Conservation (phyloP, 2,797 vertebrate genomes). For the Meda fulgida region DNA sequence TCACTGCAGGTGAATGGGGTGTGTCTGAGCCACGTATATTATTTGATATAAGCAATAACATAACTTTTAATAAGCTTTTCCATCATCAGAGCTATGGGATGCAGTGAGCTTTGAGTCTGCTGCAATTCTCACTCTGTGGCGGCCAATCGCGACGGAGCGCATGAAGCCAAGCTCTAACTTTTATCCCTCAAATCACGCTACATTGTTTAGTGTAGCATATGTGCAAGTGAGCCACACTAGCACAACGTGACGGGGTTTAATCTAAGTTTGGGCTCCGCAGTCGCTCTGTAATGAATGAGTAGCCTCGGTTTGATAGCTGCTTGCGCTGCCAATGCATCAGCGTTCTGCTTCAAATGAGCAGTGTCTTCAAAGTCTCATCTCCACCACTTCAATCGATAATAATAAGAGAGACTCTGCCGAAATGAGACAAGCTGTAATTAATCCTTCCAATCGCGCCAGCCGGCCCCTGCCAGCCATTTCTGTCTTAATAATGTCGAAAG, state of each 20-base stretch:
- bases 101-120: conserved; percentile 14
- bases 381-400: conserved; percentile 51
- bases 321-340: conserved; percentile 50
- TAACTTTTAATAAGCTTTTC: conserved; percentile 24
- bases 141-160: conserved; percentile 14
- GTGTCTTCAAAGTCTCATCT: conserved; percentile 41
- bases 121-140: not conserved
- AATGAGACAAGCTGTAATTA: conserved; percentile 57
- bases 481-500: conserved; percentile 51
- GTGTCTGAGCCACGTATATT: conserved; percentile 2
- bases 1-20: not conserved
- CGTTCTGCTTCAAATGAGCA: conserved; percentile 37
- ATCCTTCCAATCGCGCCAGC: conserved; percentile 45
- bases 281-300: conserved; percentile 39
- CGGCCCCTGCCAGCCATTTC: conserved; percentile 42
- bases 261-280: conserved; percentile 25
- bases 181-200: conserved; percentile 20
- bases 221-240: conserved; percentile 18
- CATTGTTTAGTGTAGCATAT: not conserved
- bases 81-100: conserved; percentile 15
- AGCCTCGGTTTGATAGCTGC: conserved; percentile 12
- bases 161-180: conserved; percentile 15
- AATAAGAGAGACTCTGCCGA: conserved; percentile 50
- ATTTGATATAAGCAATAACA: conserved; percentile 22
- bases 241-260: conserved; percentile 22